Evolutionary conservation across 2,888 invertebrate genomes (phyloP), one percentile per base, ranked within the genome.

Genomic region (Phytoseiulus persimilis): DNA sequence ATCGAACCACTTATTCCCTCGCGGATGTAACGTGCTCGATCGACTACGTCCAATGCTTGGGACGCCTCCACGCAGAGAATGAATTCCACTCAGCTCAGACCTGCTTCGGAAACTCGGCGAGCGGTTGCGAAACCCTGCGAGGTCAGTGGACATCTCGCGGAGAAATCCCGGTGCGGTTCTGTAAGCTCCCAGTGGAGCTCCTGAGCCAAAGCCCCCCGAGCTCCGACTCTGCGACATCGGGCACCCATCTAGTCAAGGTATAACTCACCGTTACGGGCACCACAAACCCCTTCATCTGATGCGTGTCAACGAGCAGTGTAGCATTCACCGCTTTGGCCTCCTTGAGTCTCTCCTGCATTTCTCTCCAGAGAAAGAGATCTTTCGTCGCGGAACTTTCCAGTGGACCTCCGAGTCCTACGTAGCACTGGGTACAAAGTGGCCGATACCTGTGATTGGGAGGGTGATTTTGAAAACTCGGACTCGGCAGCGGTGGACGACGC

Each of bases 301-400:
- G 87, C 0, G 87, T 87, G 31, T 87, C 87, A 14, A 87, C 87
- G 6, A 87, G 28, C n/a, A 87, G 31, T 33, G 87, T 39, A 0
- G 45, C 87, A 87, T 87, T 87, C 45, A 87, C 32, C 28, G 87
- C 11, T 33, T 45, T 33, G n/a, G 87, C 45, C 87, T 87, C 87
- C 87, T 87, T 87, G 28, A 87, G 87, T 33, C 87, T n/a, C 87
- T 87, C 87, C 31, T 87, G 87, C 87, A 87, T 87, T 39, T 45
- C 87, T n/a, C 87, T 33, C 87, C 87, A 87, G 39, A 87, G 87
- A 87, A 39, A 87, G 33, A 87, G 87, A 33, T 87, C 87, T 33
- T 33, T 87, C 45, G 87, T 39, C 11, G 87, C 28, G 87, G 87
- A 87, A 33, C 39, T 39, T 39, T 87, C 87, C 87, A 87, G 14